phyloP scores from a whole-genome alignment of 2,888 invertebrate genomes.

The Scaptomyza polygonia region DNA sequence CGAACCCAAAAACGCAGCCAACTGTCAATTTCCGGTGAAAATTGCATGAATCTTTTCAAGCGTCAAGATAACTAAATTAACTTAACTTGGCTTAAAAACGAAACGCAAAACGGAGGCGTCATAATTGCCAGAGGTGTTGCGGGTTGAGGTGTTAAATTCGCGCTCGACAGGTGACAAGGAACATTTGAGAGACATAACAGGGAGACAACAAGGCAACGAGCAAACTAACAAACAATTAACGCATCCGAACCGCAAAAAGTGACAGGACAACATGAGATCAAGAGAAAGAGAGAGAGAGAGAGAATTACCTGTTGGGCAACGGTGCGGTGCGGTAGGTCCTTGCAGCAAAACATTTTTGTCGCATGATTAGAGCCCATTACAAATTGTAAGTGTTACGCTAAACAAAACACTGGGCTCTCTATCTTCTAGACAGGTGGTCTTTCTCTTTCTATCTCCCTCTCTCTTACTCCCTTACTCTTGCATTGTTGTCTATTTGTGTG shows the following conservation, averaged over 20 bases:
- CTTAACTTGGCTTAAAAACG: neutral
- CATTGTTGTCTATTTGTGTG: constrained; percentile 35
- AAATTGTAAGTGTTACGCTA: constrained; percentile 78
- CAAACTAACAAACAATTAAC: constrained; percentile 78
- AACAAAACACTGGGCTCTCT: constrained; percentile 13
- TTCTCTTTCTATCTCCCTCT: constrained; percentile 30
- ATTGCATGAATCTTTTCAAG: constrained; percentile 39
- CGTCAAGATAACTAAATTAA: constrained; percentile 72
- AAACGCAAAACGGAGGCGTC: constrained; percentile 36
- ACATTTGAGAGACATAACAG: neutral
- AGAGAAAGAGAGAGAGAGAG: constrained; percentile 4
- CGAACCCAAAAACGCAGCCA: constrained; percentile 40
- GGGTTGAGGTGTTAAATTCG: constrained; percentile 32
- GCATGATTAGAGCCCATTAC: constrained; percentile 77
- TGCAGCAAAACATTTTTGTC: constrained; percentile 53
- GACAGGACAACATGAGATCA: neutral
- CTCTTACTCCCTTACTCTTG: constrained; percentile 2
- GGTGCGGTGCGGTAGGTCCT: constrained; percentile 74
- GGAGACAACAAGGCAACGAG: constrained; percentile 28
- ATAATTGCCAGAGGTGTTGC: constrained; percentile 52
- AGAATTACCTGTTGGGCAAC: constrained; percentile 63
- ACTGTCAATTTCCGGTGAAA: constrained; percentile 73
- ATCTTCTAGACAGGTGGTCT: constrained; percentile 15
- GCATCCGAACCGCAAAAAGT: constrained; percentile 68
- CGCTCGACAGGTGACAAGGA: constrained; percentile 45